A percentile compares a stretch with the other conserved stretches of the same genome.
phyloP scores from a whole-genome alignment of 2,888 invertebrate genomes.

The Hypolimnas misippus region DNA sequence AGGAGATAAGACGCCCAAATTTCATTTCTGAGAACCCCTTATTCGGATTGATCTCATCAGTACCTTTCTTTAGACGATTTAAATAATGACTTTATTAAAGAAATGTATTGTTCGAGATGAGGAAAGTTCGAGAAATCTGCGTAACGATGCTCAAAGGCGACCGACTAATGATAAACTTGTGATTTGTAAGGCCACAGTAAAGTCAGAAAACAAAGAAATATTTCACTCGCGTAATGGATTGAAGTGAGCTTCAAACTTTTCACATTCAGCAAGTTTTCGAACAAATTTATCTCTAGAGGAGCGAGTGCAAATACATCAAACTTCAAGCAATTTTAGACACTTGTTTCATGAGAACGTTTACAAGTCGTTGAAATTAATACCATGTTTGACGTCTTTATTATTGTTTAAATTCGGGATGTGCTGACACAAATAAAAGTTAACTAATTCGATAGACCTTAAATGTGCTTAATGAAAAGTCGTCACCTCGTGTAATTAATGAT shows the following conservation, averaged over 20 bases:
- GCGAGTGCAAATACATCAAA: slow-evolving; percentile 80
- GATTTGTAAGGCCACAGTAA: slow-evolving; percentile 72
- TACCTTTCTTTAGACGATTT: slow-evolving; percentile 27
- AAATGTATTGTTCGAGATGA: slow-evolving; percentile 43
- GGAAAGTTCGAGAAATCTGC: slow-evolving; percentile 32
- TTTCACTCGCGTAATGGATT: slow-evolving; percentile 83
- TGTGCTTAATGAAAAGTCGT: not conserved
- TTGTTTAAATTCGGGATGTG: not conserved
- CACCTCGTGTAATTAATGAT: not conserved
- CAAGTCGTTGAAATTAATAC: slow-evolving; percentile 59
- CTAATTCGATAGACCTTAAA: not conserved
- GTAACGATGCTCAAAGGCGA: slow-evolving; percentile 43
- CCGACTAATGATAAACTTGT: slow-evolving; percentile 66
- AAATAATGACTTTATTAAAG: slow-evolving; percentile 52
- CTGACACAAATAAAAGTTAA: not conserved
- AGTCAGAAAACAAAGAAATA: slow-evolving; percentile 83
- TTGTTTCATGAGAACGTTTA: slow-evolving; percentile 75
- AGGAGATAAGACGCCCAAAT: slow-evolving; percentile 32
- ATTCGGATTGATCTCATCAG: slow-evolving; percentile 18
- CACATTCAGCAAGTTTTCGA: slow-evolving; percentile 81
- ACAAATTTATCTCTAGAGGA: slow-evolving; percentile 82
- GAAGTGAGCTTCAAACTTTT: slow-evolving; percentile 83
- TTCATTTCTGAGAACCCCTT: slow-evolving; percentile 26
- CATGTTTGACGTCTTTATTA: slow-evolving; percentile 1
- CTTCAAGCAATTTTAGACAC: slow-evolving; percentile 79